These are phyloP conservation scores for Ibidorhyncha struthersii DNA, from an alignment of 2,113 vertebrate genomes.

Conservation along the genomic window DNA sequence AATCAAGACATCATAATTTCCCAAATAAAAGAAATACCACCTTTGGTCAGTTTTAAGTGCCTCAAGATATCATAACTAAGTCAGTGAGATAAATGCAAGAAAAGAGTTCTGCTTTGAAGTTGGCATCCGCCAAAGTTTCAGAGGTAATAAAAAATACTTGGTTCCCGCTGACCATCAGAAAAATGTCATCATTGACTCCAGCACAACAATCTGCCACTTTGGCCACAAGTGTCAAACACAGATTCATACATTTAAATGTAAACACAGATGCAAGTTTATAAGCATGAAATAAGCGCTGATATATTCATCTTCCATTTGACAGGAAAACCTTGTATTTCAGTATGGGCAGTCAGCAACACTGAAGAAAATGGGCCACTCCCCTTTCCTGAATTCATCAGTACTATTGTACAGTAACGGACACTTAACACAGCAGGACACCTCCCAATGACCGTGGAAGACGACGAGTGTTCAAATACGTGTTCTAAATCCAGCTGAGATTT, in stretches of 20 bases:
- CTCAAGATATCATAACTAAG: background rate
- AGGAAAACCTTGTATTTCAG: background rate
- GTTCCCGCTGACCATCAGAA: background rate
- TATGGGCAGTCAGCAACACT: background rate
- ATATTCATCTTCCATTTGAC: background rate
- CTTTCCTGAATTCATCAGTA: background rate
- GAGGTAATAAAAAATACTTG: background rate
- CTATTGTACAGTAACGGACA: background rate
- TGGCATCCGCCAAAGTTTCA: background rate
- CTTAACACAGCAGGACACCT: background rate
- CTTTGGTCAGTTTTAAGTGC: background rate
- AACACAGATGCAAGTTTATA: background rate
- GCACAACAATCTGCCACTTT: background rate
- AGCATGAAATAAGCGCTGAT: background rate
- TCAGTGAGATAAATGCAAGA: background rate
- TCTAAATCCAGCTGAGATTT: background rate
- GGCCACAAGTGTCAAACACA: background rate
- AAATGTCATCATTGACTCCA: background rate
- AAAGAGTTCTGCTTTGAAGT: background rate
- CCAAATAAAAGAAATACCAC: background rate
- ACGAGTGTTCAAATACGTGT: background rate
- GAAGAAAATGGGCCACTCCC: fast-evolving
- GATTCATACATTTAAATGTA: background rate
- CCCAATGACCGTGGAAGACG: fast-evolving
- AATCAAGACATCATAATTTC: background rate